These are phyloP conservation scores for Apis florea DNA, from an alignment of 1,140 invertebrate genomes.

Conservation along the genomic window DNA sequence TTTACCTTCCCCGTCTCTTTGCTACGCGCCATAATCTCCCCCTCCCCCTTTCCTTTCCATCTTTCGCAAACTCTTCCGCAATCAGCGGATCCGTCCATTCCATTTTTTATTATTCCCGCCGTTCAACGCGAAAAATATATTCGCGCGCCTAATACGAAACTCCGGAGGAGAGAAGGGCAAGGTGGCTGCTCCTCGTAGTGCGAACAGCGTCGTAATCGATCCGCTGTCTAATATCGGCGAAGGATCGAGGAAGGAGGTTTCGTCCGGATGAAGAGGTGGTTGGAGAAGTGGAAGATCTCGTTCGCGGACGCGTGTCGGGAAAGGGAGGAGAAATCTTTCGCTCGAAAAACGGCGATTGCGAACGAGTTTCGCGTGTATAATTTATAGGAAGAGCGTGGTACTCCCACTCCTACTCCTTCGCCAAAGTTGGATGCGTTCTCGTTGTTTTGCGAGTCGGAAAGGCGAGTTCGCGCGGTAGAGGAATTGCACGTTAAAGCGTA, in stretches of 20 bases:
- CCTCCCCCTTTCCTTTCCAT: not conserved
- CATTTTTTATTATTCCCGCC: not conserved
- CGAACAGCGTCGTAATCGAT: too few relatives aligned
- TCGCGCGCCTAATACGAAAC: not conserved
- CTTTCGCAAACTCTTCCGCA: not conserved
- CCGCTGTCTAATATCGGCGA: too few relatives aligned
- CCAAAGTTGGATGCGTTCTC: not conserved
- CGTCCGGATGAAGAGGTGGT: too few relatives aligned
- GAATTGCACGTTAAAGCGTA: conserved; percentile 45
- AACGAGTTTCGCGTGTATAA: too few relatives aligned
- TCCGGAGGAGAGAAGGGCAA: too few relatives aligned
- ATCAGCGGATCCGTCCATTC: not conserved
- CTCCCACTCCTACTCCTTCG: too few relatives aligned
- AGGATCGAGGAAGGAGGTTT: too few relatives aligned
- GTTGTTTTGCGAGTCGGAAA: not conserved
- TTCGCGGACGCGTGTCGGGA: conserved; percentile 55
- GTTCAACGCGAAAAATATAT: not conserved
- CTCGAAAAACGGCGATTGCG: too few relatives aligned
- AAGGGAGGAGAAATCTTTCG: conserved; percentile 42
- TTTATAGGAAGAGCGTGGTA: too few relatives aligned
- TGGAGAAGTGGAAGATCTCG: conserved; percentile 59
- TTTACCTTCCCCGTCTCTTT: not conserved
- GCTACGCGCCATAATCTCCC: not conserved
- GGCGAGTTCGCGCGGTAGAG: not conserved
- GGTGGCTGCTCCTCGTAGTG: too few relatives aligned